Percentiles rank a stretch among this genome's conserved stretches.
Conservation (phyloP, 2,797 vertebrate genomes). For the Poecilia gillii region DNA sequence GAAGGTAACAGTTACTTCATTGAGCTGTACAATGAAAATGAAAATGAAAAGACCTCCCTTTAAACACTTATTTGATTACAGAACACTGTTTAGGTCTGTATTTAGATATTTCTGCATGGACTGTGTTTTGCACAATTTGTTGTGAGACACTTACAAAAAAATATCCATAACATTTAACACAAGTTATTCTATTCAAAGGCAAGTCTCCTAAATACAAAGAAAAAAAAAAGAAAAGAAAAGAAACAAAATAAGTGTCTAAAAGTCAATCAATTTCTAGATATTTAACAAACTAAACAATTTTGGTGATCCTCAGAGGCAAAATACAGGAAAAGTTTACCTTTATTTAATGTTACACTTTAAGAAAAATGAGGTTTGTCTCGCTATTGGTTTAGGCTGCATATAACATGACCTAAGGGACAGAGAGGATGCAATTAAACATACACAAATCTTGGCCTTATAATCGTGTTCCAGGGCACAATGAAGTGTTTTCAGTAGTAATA, state of each 20-base stretch:
- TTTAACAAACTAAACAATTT: background rate
- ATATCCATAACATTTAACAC: background rate
- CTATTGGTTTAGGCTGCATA: background rate
- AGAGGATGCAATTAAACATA: slow-evolving; percentile 7
- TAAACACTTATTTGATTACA: no score
- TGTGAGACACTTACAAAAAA: background rate
- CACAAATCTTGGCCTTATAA: slow-evolving; percentile 42
- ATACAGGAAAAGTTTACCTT: background rate
- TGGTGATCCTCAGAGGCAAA: background rate
- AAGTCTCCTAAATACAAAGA: background rate
- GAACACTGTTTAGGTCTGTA: no score
- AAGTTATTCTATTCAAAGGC: background rate
- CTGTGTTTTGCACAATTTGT: background rate
- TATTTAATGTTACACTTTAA: background rate
- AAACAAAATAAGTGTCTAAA: background rate
- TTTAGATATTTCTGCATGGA: no score
- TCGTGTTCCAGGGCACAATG: slow-evolving; percentile 46
- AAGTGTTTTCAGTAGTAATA: slow-evolving; percentile 53
- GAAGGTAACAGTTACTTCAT: no score
- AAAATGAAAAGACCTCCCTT: no score
- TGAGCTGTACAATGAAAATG: no score
- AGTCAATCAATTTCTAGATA: background rate
- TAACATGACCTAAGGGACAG: slow-evolving; percentile 7
- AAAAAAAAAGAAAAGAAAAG: background rate
- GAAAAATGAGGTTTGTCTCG: background rate